Conservation (phyloP, 2,113 vertebrate genomes). For the Vidua macroura region DNA sequence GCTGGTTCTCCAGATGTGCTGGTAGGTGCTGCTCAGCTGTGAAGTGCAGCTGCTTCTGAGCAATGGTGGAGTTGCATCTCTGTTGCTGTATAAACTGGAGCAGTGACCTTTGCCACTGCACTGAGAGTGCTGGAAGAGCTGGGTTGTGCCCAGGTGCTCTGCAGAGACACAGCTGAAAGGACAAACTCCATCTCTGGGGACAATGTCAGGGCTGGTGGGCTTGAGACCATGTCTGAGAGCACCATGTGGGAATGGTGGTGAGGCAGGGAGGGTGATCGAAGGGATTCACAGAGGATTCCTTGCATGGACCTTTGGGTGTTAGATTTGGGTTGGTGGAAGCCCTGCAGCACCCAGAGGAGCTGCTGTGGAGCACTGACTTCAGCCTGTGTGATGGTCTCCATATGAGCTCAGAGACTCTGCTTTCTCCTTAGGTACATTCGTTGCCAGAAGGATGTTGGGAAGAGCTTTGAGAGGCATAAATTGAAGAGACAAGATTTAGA, state of each 20-base stretch:
- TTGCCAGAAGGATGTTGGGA: conserved; percentile 91
- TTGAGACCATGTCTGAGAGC: background rate
- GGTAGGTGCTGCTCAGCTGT: background rate
- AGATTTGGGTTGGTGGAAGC: background rate
- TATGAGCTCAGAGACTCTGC: background rate
- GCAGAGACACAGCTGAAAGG: background rate
- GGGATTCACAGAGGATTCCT: background rate
- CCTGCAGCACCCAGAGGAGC: background rate
- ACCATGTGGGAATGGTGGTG: fast-evolving
- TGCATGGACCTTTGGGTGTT: background rate
- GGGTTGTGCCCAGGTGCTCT: fast-evolving
- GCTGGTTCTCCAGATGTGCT: background rate
- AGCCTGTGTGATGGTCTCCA: fast-evolving
- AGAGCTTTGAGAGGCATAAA: conserved; percentile 92
- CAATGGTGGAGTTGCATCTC: background rate
- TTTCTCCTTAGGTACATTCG: conserved; percentile 87
- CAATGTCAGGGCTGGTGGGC: background rate
- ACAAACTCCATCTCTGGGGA: background rate
- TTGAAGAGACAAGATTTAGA: conserved; percentile 91
- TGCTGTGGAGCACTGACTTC: background rate
- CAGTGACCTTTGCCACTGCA: background rate
- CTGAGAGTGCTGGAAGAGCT: background rate
- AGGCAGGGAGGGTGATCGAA: background rate
- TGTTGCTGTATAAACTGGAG: fast-evolving
- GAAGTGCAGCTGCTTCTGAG: background rate